Conservation (phyloP, 2,113 vertebrate genomes). For the Chamaetylas fuelleborni region DNA sequence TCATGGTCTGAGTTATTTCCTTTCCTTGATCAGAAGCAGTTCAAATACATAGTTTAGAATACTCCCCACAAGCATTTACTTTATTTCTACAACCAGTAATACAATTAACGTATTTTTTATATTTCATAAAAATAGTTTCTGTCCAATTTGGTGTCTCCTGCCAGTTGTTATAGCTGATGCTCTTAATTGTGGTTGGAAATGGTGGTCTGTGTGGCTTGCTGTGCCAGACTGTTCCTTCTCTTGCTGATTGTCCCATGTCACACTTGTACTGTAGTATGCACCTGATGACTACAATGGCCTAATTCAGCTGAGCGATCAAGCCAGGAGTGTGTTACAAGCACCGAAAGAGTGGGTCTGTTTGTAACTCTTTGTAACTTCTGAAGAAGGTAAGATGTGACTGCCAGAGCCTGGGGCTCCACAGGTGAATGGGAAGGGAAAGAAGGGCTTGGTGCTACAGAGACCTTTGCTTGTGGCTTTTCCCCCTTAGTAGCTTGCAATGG, state of each 20-base stretch:
- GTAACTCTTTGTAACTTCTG: slow-evolving; percentile 78
- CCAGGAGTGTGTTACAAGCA: slow-evolving; percentile 92
- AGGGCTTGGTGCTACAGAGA: not conserved
- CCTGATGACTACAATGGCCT: slow-evolving; percentile 93
- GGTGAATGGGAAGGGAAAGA: slow-evolving; percentile 27
- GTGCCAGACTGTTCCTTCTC: slow-evolving; percentile 29
- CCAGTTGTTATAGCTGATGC: slow-evolving; percentile 23
- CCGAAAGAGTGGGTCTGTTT: slow-evolving; percentile 99
- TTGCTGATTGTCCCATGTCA: slow-evolving; percentile 71
- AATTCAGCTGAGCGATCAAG: slow-evolving; percentile 92
- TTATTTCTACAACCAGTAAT: not conserved
- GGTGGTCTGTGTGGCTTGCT: slow-evolving; percentile 36
- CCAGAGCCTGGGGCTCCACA: not conserved
- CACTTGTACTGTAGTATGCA: slow-evolving; percentile 87
- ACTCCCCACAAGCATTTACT: not conserved
- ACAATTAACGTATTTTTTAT: not conserved
- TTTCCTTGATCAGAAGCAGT: not conserved
- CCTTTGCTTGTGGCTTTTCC: not conserved
- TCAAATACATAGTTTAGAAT: not conserved
- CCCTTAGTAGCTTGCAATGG: not conserved
- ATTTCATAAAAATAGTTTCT: not conserved
- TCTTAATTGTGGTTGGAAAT: slow-evolving; percentile 17
- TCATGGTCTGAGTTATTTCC: not conserved
- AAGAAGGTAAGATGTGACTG: slow-evolving; percentile 65
- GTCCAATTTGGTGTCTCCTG: slow-evolving; percentile 38